A percentile compares a stretch with the other conserved stretches of the same genome.
Conservation (phyloP, 2,888 invertebrate genomes). For the Agriotes lineatus region DNA sequence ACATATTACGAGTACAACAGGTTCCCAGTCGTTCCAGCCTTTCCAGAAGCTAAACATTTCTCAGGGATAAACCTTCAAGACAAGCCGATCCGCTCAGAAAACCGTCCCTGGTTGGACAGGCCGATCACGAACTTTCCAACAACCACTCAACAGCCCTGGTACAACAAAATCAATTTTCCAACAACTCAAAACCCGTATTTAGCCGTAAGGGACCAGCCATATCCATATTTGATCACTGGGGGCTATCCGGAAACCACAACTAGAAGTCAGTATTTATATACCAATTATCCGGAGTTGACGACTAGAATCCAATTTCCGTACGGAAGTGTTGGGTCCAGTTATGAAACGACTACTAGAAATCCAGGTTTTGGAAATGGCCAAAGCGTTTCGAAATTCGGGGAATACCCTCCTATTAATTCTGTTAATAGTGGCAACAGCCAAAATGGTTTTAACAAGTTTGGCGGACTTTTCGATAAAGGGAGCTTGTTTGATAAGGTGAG, state of each 20-base stretch:
- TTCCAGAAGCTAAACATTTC: constrained; percentile 58
- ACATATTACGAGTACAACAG: constrained; percentile 66
- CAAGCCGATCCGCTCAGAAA: constrained; percentile 36
- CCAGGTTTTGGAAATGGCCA: neutral
- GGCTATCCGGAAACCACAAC: constrained; percentile 36
- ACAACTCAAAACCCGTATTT: constrained; percentile 46
- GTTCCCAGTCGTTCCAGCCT: constrained; percentile 62
- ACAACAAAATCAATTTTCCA: constrained; percentile 46
- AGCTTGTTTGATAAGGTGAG: neutral
- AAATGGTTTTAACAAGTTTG: neutral
- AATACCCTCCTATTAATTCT: neutral
- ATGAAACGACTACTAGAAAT: constrained; percentile 13
- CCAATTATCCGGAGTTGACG: neutral
- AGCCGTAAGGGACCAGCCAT: constrained; percentile 54
- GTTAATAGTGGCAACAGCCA: neutral
- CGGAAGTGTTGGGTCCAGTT: neutral
- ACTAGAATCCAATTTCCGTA: neutral
- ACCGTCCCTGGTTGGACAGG: constrained; percentile 35
- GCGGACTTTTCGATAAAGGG: constrained; percentile 8
- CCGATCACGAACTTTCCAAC: constrained; percentile 62
- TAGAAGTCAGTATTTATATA: constrained; percentile 21
- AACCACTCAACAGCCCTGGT: constrained; percentile 58
- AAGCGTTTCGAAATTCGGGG: constrained; percentile 17
- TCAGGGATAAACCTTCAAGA: constrained; percentile 33
- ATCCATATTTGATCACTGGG: constrained; percentile 50